Percentiles rank a stretch among this genome's conserved stretches.
Conservation (phyloP, 1,140 invertebrate species). For the Drosophila biarmipes region DNA sequence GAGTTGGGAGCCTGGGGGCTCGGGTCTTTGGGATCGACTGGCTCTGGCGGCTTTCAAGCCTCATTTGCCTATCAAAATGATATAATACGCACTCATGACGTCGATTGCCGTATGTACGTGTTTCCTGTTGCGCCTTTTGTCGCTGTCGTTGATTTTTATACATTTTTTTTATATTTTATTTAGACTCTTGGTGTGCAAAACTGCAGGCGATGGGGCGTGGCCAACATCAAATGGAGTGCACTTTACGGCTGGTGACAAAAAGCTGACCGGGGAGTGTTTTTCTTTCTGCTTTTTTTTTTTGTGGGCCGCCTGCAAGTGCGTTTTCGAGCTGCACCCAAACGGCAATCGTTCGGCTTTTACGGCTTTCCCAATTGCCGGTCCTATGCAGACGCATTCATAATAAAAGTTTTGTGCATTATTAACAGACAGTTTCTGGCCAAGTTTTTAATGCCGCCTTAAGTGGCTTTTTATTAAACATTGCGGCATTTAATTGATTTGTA, state of each 20-base stretch:
- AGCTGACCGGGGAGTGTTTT: conserved; percentile 51
- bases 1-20: conserved; percentile 26
- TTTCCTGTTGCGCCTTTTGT: conserved; percentile 64
- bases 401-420: conserved; percentile 51
- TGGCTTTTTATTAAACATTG: conserved; percentile 76
- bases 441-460: conserved; percentile 65
- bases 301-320: conserved; percentile 39
- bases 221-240: conserved; percentile 57
- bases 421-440: conserved; percentile 54
- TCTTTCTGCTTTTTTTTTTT: conserved; percentile 15
- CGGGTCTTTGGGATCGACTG: conserved; percentile 32
- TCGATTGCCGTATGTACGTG: conserved; percentile 68
- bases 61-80: conserved; percentile 81
- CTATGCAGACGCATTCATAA: conserved; percentile 66
- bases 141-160: conserved; percentile 10
- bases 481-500: conserved; percentile 81
- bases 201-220: conserved; percentile 46
- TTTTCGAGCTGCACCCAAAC: conserved; percentile 61
- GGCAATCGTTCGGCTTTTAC: conserved; percentile 45
- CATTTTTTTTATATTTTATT: conserved; percentile 14
- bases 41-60: conserved; percentile 71
- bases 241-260: conserved; percentile 63
- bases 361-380: conserved; percentile 62
- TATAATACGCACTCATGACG: conserved; percentile 77
- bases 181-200: conserved; percentile 37